Percentiles rank a stretch among this genome's conserved stretches.
Conservation (phyloP, 2,888 invertebrate species). For the Polylopha cassiicola region DNA sequence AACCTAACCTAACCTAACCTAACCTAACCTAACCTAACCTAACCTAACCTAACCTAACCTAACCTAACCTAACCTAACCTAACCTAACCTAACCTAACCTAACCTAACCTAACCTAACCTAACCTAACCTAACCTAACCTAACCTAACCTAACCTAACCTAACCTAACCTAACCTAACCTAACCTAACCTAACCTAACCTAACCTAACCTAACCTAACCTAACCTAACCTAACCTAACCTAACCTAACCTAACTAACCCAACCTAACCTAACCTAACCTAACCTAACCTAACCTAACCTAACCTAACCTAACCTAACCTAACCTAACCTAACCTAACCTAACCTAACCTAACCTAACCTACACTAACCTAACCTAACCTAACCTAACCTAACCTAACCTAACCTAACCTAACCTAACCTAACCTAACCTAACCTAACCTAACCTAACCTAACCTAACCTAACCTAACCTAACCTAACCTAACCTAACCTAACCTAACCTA, state of each 20-base stretch:
- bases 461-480: slow-evolving; percentile 4
- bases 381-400: slow-evolving; percentile 29
- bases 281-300: slow-evolving; percentile 28
- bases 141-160: slow-evolving; percentile 24
- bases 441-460: slow-evolving; percentile 2
- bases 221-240: slow-evolving; percentile 24
- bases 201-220: slow-evolving; percentile 24
- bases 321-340: slow-evolving; percentile 21
- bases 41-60: too few species aligned
- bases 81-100: too few species aligned
- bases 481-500: slow-evolving; percentile 4
- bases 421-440: slow-evolving; percentile 11
- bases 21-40: too few species aligned
- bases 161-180: slow-evolving; percentile 25
- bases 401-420: slow-evolving; percentile 28
- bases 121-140: slow-evolving; percentile 24
- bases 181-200: slow-evolving; percentile 25
- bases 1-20: too few species aligned
- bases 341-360: slow-evolving; percentile 27
- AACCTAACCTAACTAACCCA: slow-evolving; percentile 25
- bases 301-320: slow-evolving; percentile 26
- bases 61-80: too few species aligned
- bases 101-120: slow-evolving; percentile 25
- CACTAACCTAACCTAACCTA: slow-evolving; percentile 26
- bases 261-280: slow-evolving; percentile 27